These are phyloP conservation scores for Lutjanus campechanus DNA, from an alignment of 2,797 vertebrate genomes.

Conservation along the genomic window DNA sequence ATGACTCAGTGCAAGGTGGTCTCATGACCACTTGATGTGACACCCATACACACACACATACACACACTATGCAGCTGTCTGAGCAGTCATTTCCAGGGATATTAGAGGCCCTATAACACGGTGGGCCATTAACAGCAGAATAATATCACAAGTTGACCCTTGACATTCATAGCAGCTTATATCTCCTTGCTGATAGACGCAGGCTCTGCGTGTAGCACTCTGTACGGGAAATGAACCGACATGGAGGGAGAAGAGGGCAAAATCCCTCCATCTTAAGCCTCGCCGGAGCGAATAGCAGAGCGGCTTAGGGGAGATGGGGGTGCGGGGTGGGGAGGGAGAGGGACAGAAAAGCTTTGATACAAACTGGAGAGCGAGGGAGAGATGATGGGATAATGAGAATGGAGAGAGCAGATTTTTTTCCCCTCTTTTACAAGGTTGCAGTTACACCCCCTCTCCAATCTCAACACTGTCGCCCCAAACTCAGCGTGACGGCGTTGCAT, in stretches of 20 bases:
- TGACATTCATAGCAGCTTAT: conserved; percentile 75
- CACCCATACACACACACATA: conserved; percentile 13
- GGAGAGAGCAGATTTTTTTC: conserved; percentile 35
- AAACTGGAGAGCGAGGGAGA: conserved; percentile 46
- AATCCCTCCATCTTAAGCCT: conserved; percentile 76
- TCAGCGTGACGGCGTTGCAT: conserved; percentile 49
- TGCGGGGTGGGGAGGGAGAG: neutral
- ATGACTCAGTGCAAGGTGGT: conserved; percentile 56
- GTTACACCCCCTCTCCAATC: conserved; percentile 29
- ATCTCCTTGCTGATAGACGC: conserved; percentile 73
- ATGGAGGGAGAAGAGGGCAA: conserved; percentile 53
- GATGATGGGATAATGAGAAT: conserved; percentile 71
- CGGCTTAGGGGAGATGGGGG: conserved; percentile 62
- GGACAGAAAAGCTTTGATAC: conserved; percentile 55
- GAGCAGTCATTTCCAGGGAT: conserved; percentile 70
- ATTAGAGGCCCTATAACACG: conserved; percentile 66
- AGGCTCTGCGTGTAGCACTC: conserved; percentile 37
- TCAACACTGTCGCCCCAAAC: conserved; percentile 40
- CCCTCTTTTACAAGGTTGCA: conserved; percentile 35
- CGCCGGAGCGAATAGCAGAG: conserved; percentile 68
- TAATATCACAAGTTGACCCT: conserved; percentile 80
- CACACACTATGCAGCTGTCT: conserved; percentile 38
- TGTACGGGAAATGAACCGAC: conserved; percentile 71
- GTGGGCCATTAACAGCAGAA: conserved; percentile 75
- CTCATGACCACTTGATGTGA: conserved; percentile 40